phyloP scores from a whole-genome alignment of 1,140 invertebrate species.

The Heterodera carotae region DNA sequence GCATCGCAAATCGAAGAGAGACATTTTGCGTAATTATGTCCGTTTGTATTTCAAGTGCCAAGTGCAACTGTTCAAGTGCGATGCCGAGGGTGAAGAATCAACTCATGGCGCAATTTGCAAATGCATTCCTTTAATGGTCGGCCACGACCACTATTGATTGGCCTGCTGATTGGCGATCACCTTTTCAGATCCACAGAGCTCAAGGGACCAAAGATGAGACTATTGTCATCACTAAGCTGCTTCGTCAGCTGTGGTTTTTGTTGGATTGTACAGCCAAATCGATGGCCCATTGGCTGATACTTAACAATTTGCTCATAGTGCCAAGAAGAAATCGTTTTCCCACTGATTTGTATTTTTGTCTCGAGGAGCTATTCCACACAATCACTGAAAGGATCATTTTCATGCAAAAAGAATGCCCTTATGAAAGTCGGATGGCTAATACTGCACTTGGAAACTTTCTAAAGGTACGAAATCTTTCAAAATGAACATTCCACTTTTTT shows the following conservation, averaged over 20 bases:
- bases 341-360: constrained; percentile 28
- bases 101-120: constrained; percentile 49
- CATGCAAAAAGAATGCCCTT: constrained; percentile 51
- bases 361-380: constrained; percentile 38
- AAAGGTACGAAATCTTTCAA: constrained; percentile 33
- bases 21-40: constrained; percentile 48
- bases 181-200: constrained; percentile 41
- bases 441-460: constrained; percentile 57
- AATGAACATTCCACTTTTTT: not conserved
- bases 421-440: constrained; percentile 55
- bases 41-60: constrained; percentile 39
- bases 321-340: constrained; percentile 46
- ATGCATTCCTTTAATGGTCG: constrained; percentile 46
- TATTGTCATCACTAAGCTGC: constrained; percentile 15
- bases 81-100: constrained; percentile 38
- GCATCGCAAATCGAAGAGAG: constrained; percentile 27
- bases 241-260: constrained; percentile 61
- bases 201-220: constrained; percentile 12
- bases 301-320: constrained; percentile 38
- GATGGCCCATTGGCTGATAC: constrained; percentile 57
- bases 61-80: not conserved
- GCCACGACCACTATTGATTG: not conserved
- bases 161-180: not conserved
- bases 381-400: constrained; percentile 44
- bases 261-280: constrained; percentile 55